Evolutionary conservation across 2,113 vertebrate genomes (phyloP).

Genomic region (Poeciliopsis turrubarensis): DNA sequence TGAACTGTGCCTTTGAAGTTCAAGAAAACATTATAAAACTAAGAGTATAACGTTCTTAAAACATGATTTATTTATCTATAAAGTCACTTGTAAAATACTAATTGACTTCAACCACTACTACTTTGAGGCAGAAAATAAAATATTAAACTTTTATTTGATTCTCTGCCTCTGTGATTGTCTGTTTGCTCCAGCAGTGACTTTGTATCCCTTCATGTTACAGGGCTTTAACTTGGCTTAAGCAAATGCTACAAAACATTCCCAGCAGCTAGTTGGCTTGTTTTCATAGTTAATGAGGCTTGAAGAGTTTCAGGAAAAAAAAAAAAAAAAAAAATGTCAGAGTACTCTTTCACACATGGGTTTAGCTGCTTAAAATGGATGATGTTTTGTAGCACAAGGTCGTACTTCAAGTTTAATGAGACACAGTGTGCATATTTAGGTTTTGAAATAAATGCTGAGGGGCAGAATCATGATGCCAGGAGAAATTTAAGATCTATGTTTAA

Average conservation of each 20-base stretch:
- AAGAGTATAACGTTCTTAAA: no score
- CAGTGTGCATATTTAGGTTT: conserved; percentile 1
- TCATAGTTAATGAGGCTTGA: conserved; percentile 67
- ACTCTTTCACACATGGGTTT: neutral
- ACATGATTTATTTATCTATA: neutral
- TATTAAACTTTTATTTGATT: conserved; percentile 38
- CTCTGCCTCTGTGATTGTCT: conserved; percentile 29
- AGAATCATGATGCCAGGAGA: neutral
- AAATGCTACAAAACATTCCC: conserved; percentile 51
- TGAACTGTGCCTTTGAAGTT: no score
- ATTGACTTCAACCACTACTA: neutral
- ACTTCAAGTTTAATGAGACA: neutral
- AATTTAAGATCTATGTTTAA: neutral
- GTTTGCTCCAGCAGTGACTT: conserved; percentile 31
- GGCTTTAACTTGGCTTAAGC: conserved; percentile 48
- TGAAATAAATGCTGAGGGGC: neutral
- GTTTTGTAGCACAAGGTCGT: neutral
- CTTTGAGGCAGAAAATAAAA: conserved; percentile 39
- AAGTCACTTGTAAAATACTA: neutral
- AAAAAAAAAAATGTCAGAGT: conserved; percentile 6
- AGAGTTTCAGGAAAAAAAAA: conserved; percentile 50
- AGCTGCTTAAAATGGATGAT: neutral
- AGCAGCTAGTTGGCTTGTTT: conserved; percentile 64
- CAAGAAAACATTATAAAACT: no score
- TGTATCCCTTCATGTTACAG: conserved; percentile 32